These are phyloP conservation scores for Heliconius hewitsoni DNA, from an alignment of 1,140 invertebrate species.

Conservation along the genomic window DNA sequence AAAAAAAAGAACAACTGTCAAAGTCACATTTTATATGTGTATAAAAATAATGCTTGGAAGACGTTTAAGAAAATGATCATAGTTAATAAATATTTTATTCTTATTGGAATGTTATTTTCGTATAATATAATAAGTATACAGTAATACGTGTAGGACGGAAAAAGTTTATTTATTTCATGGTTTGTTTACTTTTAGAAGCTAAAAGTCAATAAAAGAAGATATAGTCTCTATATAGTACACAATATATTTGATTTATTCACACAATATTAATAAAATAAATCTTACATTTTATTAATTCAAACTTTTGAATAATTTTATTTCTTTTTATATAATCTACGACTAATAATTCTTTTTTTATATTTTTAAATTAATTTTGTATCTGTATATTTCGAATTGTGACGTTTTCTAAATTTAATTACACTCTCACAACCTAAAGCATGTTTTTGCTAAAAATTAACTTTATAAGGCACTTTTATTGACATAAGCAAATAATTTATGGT, in stretches of 20 bases:
- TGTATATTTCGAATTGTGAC: conserved; percentile 45
- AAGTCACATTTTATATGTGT: background rate
- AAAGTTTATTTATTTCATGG: background rate
- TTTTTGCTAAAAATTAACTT: conserved; percentile 17
- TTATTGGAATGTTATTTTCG: conserved; percentile 32
- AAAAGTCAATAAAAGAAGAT: background rate
- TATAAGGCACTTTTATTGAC: conserved; percentile 51
- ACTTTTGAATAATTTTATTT: background rate
- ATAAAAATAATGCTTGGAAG: conserved; percentile 16
- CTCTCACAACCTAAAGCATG: conserved; percentile 53
- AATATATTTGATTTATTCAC: background rate
- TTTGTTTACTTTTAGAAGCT: background rate
- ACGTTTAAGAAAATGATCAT: background rate
- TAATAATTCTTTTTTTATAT: conserved; percentile 32
- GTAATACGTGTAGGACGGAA: conserved; percentile 67
- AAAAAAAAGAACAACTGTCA: conserved; percentile 7
- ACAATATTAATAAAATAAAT: background rate
- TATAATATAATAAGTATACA: conserved; percentile 30
- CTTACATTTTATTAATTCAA: background rate
- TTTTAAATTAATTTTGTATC: conserved; percentile 18
- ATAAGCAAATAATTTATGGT: conserved; percentile 38
- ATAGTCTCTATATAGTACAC: background rate
- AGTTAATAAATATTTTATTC: conserved; percentile 28
- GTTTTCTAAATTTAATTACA: conserved; percentile 38
- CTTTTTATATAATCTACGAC: background rate